Conservation (phyloP, 2,888 invertebrate genomes). For the Perizoma flavofasciatum region DNA sequence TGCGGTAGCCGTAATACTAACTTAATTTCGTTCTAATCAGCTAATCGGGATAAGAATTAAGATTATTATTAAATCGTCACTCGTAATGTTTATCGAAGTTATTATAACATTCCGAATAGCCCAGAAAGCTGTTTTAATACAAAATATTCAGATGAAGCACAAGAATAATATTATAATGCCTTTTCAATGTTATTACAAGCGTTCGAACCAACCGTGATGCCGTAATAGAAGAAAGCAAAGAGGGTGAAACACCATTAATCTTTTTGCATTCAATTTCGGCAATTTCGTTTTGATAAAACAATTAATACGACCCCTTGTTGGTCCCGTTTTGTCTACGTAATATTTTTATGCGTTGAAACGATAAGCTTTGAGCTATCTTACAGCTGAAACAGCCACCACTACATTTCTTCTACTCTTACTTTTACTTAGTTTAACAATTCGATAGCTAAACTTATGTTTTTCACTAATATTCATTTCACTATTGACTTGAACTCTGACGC, state of each 20-base stretch:
- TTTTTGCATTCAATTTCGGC: conserved; percentile 37
- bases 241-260: conserved; percentile 41
- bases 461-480: conserved; percentile 55
- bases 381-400: conserved; percentile 75
- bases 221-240: conserved; percentile 31
- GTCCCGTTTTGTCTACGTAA: conserved; percentile 69
- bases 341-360: conserved; percentile 47
- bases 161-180: conserved; percentile 24
- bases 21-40: too few species aligned
- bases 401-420: conserved; percentile 73
- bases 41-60: conserved; percentile 1
- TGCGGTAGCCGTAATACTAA: too few species aligned
- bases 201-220: conserved; percentile 26
- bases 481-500: conserved; percentile 27
- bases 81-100: conserved; percentile 19
- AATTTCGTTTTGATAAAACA: conserved; percentile 43
- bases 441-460: conserved; percentile 75
- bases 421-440: conserved; percentile 70
- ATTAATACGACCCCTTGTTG: conserved; percentile 58
- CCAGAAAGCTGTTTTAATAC: conserved; percentile 25
- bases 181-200: conserved; percentile 30
- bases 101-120: conserved; percentile 25
- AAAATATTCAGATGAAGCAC: conserved; percentile 25
- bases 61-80: conserved; percentile 7
- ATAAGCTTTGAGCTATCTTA: conserved; percentile 62